Percentiles rank a stretch among this genome's conserved stretches.
These are phyloP conservation scores for Perodicticus potto DNA, from an alignment of 2,797 vertebrate genomes.

Conservation along the genomic window DNA sequence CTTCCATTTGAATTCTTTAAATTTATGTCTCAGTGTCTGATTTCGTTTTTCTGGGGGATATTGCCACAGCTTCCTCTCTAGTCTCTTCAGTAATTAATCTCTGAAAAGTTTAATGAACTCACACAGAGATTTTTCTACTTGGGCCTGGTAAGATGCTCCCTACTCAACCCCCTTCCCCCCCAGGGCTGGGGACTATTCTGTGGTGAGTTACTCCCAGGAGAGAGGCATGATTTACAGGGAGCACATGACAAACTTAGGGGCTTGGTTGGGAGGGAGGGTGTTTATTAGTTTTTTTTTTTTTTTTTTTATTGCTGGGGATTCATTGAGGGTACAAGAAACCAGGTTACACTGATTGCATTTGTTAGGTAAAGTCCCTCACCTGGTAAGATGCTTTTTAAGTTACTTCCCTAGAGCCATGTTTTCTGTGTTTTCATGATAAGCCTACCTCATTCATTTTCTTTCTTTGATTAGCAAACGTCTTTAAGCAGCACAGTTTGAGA, in stretches of 20 bases:
- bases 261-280: not conserved
- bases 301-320: too few species aligned
- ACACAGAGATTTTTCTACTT: conserved; percentile 42
- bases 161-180: too few species aligned
- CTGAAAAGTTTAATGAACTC: conserved; percentile 67
- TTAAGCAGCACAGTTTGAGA: conserved; percentile 57
- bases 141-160: not conserved
- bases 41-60: not conserved
- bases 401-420: conserved; percentile 34
- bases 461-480: conserved; percentile 18
- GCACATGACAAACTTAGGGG: not conserved
- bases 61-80: not conserved
- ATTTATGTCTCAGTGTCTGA: not conserved
- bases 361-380: too few species aligned
- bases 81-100: conserved; percentile 48
- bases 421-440: conserved; percentile 62
- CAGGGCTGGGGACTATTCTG: too few species aligned
- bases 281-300: not conserved
- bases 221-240: rapidly evolving
- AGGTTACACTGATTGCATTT: too few species aligned
- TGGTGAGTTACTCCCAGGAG: not conserved
- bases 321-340: too few species aligned
- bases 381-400: conserved; percentile 70
- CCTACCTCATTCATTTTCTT: not conserved
- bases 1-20: not conserved